Conservation (phyloP, 2,113 vertebrate species). For the Alligator sinensis region DNA sequence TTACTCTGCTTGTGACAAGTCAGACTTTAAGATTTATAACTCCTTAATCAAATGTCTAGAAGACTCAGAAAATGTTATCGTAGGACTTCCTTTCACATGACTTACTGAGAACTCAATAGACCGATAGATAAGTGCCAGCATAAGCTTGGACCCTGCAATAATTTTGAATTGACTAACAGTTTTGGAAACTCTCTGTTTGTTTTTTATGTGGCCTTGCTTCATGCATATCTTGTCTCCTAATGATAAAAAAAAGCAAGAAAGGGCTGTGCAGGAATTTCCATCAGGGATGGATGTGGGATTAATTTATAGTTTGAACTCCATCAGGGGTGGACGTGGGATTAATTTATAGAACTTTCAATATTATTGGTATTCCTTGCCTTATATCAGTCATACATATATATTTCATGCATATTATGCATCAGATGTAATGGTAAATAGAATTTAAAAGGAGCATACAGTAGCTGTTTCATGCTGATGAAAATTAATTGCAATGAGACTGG, state of each 20-base stretch:
- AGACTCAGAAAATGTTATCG: constrained; percentile 88
- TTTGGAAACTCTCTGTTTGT: constrained; percentile 49
- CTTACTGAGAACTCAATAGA: constrained; percentile 86
- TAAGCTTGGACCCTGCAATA: constrained; percentile 77
- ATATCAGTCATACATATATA: constrained; percentile 40
- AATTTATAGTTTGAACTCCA: constrained; percentile 18
- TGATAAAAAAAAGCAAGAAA: constrained; percentile 11
- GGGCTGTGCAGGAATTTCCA: constrained; percentile 26
- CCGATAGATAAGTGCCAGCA: constrained; percentile 84
- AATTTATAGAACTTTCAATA: constrained; percentile 41
- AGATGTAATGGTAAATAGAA: not conserved
- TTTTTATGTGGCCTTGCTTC: not conserved
- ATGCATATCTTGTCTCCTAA: not conserved
- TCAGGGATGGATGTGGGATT: constrained; percentile 43
- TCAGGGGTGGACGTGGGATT: constrained; percentile 31
- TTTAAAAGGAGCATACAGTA: not conserved
- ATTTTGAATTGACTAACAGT: constrained; percentile 78
- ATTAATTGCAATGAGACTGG: not conserved
- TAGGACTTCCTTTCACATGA: constrained; percentile 88
- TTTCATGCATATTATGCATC: constrained; percentile 22
- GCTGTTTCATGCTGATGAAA: not conserved
- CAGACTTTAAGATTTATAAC: constrained; percentile 90
- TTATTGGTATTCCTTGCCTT: constrained; percentile 67
- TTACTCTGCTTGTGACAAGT: constrained; percentile 87
- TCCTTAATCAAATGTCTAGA: constrained; percentile 90